These are phyloP conservation scores for Varanus komodoensis DNA, from an alignment of 2,113 vertebrate genomes.

Conservation along the genomic window DNA sequence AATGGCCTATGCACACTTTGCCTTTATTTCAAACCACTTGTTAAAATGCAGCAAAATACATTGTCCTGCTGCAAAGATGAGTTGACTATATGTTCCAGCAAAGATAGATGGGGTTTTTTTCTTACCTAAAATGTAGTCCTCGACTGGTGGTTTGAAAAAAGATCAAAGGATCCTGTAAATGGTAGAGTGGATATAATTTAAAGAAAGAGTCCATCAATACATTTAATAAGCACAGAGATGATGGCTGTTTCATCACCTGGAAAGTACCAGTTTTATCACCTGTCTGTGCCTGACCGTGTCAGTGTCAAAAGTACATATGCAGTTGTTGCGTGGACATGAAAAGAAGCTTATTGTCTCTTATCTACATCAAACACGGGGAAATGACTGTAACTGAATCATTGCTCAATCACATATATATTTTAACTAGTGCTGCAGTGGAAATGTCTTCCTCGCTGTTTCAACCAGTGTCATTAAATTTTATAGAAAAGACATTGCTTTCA, in stretches of 20 bases:
- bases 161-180: background rate
- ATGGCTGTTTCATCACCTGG: background rate
- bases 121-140: background rate
- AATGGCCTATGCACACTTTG: background rate
- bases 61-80: background rate
- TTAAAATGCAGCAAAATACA: background rate
- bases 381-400: background rate
- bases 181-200: background rate
- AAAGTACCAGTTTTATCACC: background rate
- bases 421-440: too few relatives aligned
- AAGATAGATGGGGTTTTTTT: background rate
- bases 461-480: too few relatives aligned
- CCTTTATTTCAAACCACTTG: background rate
- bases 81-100: background rate
- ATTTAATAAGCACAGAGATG: background rate
- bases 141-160: background rate
- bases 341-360: background rate
- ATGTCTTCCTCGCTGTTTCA: too few relatives aligned
- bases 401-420: too few relatives aligned
- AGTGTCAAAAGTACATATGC: background rate
- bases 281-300: background rate
- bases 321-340: background rate
- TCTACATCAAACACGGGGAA: background rate
- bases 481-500: too few relatives aligned
- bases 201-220: background rate